A percentile compares a stretch with the other conserved stretches of the same genome.
phyloP scores from a whole-genome alignment of 2,888 invertebrate genomes.

The Noctua pronuba region DNA sequence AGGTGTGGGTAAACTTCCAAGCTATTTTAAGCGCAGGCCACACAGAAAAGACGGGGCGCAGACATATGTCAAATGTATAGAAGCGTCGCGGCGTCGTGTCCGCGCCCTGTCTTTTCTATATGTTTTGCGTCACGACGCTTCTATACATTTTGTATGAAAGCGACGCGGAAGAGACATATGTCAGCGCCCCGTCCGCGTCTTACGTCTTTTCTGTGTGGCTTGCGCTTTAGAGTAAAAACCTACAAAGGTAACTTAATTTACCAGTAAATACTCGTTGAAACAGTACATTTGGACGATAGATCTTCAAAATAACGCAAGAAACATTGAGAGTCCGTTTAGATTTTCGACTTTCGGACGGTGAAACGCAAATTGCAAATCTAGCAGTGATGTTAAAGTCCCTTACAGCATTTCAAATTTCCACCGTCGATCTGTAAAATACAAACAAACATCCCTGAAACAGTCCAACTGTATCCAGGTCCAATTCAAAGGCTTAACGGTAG shows the following conservation, averaged over 20 bases:
- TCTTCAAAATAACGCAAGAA: neutral
- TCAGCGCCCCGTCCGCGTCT: too few species aligned
- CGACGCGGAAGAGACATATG: too few species aligned
- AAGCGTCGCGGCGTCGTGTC: too few species aligned
- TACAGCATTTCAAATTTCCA: neutral
- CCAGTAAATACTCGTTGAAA: neutral
- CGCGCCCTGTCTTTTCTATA: too few species aligned
- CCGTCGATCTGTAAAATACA: neutral
- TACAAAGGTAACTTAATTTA: neutral
- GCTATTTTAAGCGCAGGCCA: too few species aligned
- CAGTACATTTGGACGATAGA: neutral
- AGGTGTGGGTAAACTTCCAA: neutral
- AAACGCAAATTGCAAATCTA: neutral
- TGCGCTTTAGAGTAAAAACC: neutral
- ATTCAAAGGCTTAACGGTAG: constrained; percentile 23
- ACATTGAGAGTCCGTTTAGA: neutral
- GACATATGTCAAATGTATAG: too few species aligned
- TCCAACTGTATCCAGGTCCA: neutral
- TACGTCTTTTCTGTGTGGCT: too few species aligned
- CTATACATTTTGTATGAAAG: too few species aligned
- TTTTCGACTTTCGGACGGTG: neutral
- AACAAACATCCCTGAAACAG: constrained; percentile 17
- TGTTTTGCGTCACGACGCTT: too few species aligned
- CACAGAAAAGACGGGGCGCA: too few species aligned
- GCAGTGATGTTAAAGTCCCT: neutral